Evolutionary conservation across 2,888 invertebrate species (phyloP).

Genomic region (Meliscaeva auricollis): DNA sequence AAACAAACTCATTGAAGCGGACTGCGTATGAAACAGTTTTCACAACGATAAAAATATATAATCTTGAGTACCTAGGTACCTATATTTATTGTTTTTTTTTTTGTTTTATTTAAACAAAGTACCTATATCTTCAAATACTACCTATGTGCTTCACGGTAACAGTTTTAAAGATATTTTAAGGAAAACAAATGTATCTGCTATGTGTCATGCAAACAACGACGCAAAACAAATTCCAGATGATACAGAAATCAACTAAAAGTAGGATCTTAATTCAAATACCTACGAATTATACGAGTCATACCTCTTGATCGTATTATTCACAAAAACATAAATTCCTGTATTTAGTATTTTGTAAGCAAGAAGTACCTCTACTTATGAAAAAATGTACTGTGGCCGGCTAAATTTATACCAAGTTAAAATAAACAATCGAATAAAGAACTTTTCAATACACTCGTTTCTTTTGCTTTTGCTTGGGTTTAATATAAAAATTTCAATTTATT

Average conservation of each 20-base stretch:
- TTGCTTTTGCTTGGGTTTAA: neutral
- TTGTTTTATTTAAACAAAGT: neutral
- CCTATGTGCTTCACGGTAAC: neutral
- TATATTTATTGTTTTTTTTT: neutral
- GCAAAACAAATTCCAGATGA: conserved; percentile 17
- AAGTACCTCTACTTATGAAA: neutral
- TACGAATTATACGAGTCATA: neutral
- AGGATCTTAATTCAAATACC: conserved; percentile 5
- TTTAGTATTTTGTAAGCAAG: conserved; percentile 8
- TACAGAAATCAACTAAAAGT: neutral
- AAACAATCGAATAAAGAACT: conserved; percentile 39
- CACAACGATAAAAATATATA: too few species aligned
- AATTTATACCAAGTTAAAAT: conserved; percentile 49
- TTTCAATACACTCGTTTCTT: neutral
- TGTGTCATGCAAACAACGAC: conserved; percentile 24
- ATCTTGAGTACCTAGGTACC: too few species aligned
- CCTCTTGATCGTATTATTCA: conserved; percentile 6
- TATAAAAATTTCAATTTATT: neutral
- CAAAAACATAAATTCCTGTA: conserved; percentile 25
- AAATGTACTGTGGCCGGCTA: conserved; percentile 28
- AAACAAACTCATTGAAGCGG: too few species aligned
- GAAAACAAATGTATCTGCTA: conserved; percentile 2
- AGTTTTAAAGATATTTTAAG: neutral
- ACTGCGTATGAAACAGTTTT: too few species aligned
- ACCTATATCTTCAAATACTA: neutral